phyloP scores from a whole-genome alignment of 2,888 invertebrate genomes.

The Trypoxylon attenuatum region DNA sequence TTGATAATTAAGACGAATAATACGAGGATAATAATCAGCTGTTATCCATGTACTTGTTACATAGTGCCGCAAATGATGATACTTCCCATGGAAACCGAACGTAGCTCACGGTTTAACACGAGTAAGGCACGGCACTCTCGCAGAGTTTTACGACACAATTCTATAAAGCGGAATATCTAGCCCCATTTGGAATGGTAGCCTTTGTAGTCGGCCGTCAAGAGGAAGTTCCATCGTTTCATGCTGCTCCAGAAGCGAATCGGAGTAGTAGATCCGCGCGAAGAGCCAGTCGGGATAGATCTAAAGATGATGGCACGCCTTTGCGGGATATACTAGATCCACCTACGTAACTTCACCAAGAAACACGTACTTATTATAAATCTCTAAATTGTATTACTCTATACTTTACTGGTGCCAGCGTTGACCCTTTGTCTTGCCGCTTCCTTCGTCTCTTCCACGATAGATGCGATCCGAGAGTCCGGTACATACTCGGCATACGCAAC shows the following conservation, averaged over 20 bases:
- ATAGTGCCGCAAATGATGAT: constrained; percentile 26
- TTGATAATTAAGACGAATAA: background rate
- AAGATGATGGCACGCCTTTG: background rate
- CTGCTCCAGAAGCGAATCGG: background rate
- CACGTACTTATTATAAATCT: background rate
- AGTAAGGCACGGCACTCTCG: constrained; percentile 7
- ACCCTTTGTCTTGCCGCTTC: constrained; percentile 4
- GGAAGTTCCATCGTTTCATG: background rate
- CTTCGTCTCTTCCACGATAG: constrained; percentile 2
- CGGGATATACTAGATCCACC: background rate
- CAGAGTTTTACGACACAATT: constrained; percentile 9
- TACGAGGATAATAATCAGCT: constrained; percentile 22
- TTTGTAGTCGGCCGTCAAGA: background rate
- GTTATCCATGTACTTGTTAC: constrained; percentile 50
- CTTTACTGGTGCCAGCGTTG: constrained; percentile 21
- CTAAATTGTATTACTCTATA: background rate
- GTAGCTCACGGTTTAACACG: too few relatives aligned
- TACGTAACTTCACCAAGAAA: background rate
- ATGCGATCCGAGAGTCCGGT: constrained; percentile 14
- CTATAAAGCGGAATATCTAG: background rate
- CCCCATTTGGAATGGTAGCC: background rate
- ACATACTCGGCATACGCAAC: constrained; percentile 15
- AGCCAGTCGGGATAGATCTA: background rate
- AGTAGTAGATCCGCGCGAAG: constrained; percentile 10
- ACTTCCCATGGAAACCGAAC: constrained; percentile 51